Evolutionary conservation across 2,797 vertebrate species (phyloP), one percentile per base, ranked within the genome.

Genomic region (Eupleurogrammus muticus): DNA sequence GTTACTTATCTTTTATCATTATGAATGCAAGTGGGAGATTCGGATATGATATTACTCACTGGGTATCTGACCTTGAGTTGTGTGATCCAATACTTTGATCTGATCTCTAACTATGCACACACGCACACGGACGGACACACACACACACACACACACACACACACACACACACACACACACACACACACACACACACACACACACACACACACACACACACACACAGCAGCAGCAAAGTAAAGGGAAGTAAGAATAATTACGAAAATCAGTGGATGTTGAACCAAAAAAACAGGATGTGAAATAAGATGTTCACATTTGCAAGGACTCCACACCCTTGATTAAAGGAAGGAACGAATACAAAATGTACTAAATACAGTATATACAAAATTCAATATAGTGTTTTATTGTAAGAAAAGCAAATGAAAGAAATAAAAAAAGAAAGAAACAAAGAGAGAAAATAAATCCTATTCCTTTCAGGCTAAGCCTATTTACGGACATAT

Each of bases 401-500:
- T 67, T 19, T 77, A 44, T 11, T 46, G 35, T 9, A 47, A 5
- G 13, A 12, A 12, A 38, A n/a, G 35, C 35, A 2, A 13, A 42
- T 14, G 38, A 42, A 42, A 42, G 38, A 42, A 42, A 38, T 9
- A 40, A 11, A 53, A 13, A 59, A 63, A 63, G 4, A 36, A 38
- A 52, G 9, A 44, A 28, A 52, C 6, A 44, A 28, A 57, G 21
- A 23, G 49, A 61, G 36, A 49, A 47, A 65, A 51, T 9, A 66
- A 66, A 59, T 58, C 46, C 28, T 28, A 6, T 28, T 28, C 28
- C 28, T 28, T 6, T 60, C 50, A 28, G 19, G 17, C 58, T 61
- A 58, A 47, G 66, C 46, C 75, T 10, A 66, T 67, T 66, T 69
- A 23, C 69, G 56, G 49, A 10, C 52, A 51, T 36, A 28, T 17